Conservation (phyloP, 1,140 invertebrate species). For the Drosophila tsacasi region DNA sequence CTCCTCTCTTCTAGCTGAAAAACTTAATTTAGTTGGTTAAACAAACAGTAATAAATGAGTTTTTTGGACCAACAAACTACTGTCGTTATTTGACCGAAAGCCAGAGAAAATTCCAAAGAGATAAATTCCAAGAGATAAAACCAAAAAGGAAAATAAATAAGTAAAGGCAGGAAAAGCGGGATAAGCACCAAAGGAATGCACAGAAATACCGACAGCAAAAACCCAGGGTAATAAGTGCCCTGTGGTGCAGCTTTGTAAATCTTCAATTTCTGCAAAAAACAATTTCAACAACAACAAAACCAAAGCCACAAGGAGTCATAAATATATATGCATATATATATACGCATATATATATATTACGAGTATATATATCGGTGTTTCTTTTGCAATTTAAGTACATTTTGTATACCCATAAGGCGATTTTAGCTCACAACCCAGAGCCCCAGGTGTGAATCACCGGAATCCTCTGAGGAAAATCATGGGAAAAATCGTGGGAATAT, state of each 20-base stretch:
- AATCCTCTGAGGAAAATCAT: conserved; percentile 24
- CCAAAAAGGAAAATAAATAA: conserved; percentile 9
- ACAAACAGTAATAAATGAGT: conserved; percentile 40
- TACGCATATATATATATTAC: background rate
- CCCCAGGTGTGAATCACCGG: conserved; percentile 15
- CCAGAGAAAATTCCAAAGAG: conserved; percentile 4
- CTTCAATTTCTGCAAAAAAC: conserved; percentile 38
- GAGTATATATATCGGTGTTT: conserved; percentile 25
- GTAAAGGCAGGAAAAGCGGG: background rate
- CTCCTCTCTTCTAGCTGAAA: background rate
- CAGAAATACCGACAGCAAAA: conserved; percentile 1
- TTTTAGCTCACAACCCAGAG: conserved; percentile 30
- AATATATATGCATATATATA: conserved; percentile 1
- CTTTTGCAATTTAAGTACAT: conserved; percentile 29
- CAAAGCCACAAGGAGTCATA: background rate
- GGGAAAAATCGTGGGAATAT: conserved; percentile 19
- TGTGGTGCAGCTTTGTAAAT: conserved; percentile 43
- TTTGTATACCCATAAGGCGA: conserved; percentile 53
- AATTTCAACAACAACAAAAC: conserved; percentile 25
- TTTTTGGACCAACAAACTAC: conserved; percentile 27
- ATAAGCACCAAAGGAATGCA: background rate
- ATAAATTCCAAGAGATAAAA: conserved; percentile 2
- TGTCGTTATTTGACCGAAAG: conserved; percentile 11
- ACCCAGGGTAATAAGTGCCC: conserved; percentile 39
- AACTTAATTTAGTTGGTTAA: conserved; percentile 19